Conservation (phyloP, 2,797 vertebrate species). For the Bufotes viridis region DNA sequence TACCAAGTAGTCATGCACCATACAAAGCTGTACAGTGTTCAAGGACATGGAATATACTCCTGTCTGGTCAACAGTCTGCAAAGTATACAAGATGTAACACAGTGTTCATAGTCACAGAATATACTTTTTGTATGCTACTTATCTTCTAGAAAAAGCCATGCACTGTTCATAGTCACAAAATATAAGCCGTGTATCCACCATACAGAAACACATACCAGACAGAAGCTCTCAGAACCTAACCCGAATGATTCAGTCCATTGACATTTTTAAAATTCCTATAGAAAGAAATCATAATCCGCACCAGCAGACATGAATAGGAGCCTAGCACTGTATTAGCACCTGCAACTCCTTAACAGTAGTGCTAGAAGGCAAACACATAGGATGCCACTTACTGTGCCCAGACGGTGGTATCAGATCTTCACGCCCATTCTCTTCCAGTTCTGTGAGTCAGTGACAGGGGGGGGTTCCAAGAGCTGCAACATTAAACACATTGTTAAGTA, state of each 20-base stretch:
- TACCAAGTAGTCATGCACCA: no score
- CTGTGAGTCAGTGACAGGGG: background rate
- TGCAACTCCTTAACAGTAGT: background rate
- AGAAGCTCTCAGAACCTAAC: background rate
- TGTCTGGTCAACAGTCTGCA: no score
- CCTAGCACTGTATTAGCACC: background rate
- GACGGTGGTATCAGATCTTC: conserved; percentile 42
- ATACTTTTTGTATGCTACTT: no score
- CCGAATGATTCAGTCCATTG: background rate
- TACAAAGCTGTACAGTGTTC: no score
- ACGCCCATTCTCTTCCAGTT: conserved; percentile 6
- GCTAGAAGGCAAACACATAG: background rate
- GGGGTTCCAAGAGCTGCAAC: conserved; percentile 35
- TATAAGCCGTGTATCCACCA: background rate
- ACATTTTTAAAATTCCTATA: conserved; percentile 6
- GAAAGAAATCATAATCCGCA: background rate
- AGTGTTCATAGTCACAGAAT: no score
- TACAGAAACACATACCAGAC: background rate
- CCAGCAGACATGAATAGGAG: background rate
- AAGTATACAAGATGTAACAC: no score
- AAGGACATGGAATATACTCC: no score
- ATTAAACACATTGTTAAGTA: background rate
- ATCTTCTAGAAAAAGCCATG: no score
- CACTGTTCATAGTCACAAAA: background rate
- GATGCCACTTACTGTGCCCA: conserved; percentile 29